phyloP scores from a whole-genome alignment of 2,888 invertebrate species.

The Geophilus truncorum region DNA sequence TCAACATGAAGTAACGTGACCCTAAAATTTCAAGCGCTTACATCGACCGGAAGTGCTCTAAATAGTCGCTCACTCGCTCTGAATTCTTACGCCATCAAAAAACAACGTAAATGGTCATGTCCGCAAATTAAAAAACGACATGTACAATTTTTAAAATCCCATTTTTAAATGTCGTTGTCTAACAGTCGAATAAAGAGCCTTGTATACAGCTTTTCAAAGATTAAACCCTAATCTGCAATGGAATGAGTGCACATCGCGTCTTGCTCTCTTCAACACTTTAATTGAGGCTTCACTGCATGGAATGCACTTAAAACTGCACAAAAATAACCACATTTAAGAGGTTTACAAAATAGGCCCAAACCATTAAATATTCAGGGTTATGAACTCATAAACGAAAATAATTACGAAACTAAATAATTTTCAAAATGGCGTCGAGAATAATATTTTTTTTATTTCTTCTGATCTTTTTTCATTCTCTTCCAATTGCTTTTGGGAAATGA shows the following conservation, averaged over 20 bases:
- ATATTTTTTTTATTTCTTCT: no score
- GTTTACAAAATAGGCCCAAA: constrained; percentile 18
- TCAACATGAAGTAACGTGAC: no score
- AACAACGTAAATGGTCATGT: no score
- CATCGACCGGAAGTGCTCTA: no score
- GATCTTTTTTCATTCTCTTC: not conserved
- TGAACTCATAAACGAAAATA: constrained; percentile 3
- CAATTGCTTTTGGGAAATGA: not conserved
- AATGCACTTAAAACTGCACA: constrained; percentile 23
- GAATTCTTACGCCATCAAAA: no score
- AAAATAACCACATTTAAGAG: constrained; percentile 22
- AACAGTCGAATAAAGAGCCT: not conserved
- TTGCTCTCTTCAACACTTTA: constrained; percentile 22
- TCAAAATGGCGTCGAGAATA: not conserved
- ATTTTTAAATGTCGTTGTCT: not conserved
- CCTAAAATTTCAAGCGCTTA: no score
- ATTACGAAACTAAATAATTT: not conserved
- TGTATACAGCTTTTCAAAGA: not conserved
- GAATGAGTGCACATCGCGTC: constrained; percentile 21
- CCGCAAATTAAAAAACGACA: no score
- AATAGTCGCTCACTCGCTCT: no score
- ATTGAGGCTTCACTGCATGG: constrained; percentile 27
- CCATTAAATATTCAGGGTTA: constrained; percentile 4
- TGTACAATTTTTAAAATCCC: no score
- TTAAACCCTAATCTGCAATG: not conserved